A percentile compares a stretch with the other conserved stretches of the same genome.
phyloP scores from a whole-genome alignment of 2,888 invertebrate species.

The Dynastes hyllus region DNA sequence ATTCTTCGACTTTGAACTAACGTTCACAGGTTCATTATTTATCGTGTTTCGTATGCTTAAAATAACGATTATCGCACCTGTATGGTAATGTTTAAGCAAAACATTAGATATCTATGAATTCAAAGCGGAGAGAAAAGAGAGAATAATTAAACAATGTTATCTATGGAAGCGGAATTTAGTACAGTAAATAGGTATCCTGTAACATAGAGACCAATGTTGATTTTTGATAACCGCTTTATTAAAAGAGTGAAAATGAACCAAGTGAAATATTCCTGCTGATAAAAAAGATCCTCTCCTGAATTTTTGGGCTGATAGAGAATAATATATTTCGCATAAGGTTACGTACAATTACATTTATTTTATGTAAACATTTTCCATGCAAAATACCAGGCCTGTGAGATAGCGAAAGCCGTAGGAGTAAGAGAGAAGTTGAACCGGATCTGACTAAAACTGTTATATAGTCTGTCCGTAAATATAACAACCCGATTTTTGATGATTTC shows the following conservation, averaged over 20 bases:
- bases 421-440: conserved; percentile 18
- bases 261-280: neutral
- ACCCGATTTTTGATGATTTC: too few species aligned
- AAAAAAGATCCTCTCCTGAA: neutral
- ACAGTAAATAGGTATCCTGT: too few species aligned
- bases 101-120: neutral
- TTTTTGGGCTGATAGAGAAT: neutral
- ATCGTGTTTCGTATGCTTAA: neutral
- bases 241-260: neutral
- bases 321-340: neutral
- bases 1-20: conserved; percentile 12
- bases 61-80: conserved; percentile 6
- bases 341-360: neutral
- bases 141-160: conserved; percentile 13
- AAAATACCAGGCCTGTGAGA: neutral
- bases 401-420: too few species aligned
- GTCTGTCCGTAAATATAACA: neutral
- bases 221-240: too few species aligned
- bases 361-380: neutral
- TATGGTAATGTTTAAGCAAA: neutral
- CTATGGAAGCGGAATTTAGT: too few species aligned
- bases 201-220: too few species aligned
- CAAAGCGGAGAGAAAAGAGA: neutral
- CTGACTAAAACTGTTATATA: neutral
- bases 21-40: neutral